Percentiles rank a stretch among this genome's conserved stretches.
Evolutionary conservation across 2,888 invertebrate genomes (phyloP).

Genomic region (Agrypnus murinus): DNA sequence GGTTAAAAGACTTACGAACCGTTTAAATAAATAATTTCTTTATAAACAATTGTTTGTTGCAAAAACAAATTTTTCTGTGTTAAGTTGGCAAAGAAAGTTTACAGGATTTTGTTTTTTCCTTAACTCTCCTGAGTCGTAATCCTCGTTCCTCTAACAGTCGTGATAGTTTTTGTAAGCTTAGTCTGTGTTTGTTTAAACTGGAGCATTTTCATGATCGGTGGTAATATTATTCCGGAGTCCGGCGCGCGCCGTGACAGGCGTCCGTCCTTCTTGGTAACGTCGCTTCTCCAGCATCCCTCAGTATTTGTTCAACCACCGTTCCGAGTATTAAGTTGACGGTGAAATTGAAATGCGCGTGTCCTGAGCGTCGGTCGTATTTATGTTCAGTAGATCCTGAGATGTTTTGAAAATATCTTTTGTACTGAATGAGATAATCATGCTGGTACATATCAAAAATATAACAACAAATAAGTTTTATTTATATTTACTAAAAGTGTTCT

Average conservation of each 20-base stretch:
- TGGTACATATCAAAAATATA: not conserved
- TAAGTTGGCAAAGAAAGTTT: slow-evolving; percentile 2
- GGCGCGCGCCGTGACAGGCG: slow-evolving; percentile 52
- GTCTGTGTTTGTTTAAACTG: slow-evolving; percentile 33
- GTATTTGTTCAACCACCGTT: slow-evolving; percentile 51
- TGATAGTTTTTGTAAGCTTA: slow-evolving; percentile 23
- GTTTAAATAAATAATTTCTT: too few species aligned
- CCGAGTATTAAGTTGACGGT: slow-evolving; percentile 33
- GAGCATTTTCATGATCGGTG: slow-evolving; percentile 34
- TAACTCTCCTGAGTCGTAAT: slow-evolving; percentile 7
- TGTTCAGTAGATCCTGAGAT: not conserved
- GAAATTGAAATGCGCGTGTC: slow-evolving; percentile 35
- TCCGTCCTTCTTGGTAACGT: slow-evolving; percentile 41
- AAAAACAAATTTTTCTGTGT: too few species aligned
- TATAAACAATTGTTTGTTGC: too few species aligned
- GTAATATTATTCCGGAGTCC: slow-evolving; percentile 33
- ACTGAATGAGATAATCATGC: not conserved
- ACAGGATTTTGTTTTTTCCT: slow-evolving; percentile 15
- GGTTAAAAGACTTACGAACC: too few species aligned
- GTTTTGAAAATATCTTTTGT: not conserved
- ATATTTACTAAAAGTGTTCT: not conserved
- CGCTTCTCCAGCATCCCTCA: slow-evolving; percentile 53
- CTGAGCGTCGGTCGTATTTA: not conserved
- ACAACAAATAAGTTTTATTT: too few species aligned
- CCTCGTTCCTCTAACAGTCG: not conserved